Evolutionary conservation across 2,888 invertebrate genomes (phyloP).

Genomic region (Scaptomyza polygonia): DNA sequence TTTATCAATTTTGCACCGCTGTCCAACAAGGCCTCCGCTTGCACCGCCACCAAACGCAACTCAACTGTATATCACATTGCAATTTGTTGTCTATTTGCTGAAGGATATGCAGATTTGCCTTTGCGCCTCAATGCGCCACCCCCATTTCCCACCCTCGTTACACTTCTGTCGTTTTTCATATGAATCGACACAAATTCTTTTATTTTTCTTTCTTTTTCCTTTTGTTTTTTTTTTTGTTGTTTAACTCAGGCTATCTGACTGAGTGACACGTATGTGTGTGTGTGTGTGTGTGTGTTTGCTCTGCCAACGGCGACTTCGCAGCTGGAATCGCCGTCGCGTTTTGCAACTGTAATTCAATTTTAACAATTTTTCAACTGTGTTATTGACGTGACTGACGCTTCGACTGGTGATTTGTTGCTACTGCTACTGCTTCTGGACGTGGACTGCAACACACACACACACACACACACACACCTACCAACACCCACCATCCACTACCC

Average conservation of each 20-base stretch:
- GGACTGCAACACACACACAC: conserved; percentile 4
- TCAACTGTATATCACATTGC: conserved; percentile 77
- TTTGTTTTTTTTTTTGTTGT: too few species aligned
- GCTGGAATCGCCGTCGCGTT: conserved; percentile 68
- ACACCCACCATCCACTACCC: neutral
- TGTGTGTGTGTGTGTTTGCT: conserved; percentile 40
- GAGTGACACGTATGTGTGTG: conserved; percentile 35
- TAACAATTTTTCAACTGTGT: conserved; percentile 83
- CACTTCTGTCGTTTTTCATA: conserved; percentile 62
- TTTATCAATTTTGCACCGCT: conserved; percentile 82
- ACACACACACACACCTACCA: too few species aligned
- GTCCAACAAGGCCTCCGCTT: conserved; percentile 58
- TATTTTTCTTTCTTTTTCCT: conserved; percentile 4
- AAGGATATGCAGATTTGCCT: conserved; percentile 76
- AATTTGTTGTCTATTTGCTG: conserved; percentile 80
- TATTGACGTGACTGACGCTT: conserved; percentile 82
- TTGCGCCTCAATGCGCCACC: conserved; percentile 29
- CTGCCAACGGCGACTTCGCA: conserved; percentile 44
- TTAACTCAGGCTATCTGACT: conserved; percentile 17
- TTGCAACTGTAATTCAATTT: conserved; percentile 82
- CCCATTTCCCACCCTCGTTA: neutral
- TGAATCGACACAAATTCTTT: conserved; percentile 53
- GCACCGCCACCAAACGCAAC: conserved; percentile 25
- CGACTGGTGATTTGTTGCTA: conserved; percentile 81
- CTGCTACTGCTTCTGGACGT: conserved; percentile 31